A percentile compares a stretch with the other conserved stretches of the same genome.
These are phyloP conservation scores for Neuroterus valhalla DNA, from an alignment of 1,140 invertebrate species.

Conservation along the genomic window DNA sequence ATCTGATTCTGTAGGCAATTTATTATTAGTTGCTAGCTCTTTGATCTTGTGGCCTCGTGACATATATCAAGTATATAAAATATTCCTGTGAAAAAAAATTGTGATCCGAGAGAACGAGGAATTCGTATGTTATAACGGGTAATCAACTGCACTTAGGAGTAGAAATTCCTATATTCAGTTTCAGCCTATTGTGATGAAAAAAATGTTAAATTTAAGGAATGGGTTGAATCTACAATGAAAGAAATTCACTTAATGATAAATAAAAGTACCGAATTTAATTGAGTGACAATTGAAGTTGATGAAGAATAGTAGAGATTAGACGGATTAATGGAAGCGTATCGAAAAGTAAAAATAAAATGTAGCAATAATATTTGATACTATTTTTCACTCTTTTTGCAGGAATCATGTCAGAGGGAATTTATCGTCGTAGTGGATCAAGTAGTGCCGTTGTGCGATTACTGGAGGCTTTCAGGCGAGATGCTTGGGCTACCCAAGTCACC, in stretches of 20 bases:
- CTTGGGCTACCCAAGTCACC: slow-evolving; percentile 87
- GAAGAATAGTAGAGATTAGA: neutral
- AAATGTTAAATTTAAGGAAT: too few relatives aligned
- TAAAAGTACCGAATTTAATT: too few relatives aligned
- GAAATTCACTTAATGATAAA: too few relatives aligned
- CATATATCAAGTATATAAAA: slow-evolving; percentile 39
- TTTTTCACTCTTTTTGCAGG: slow-evolving; percentile 73
- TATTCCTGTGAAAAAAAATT: slow-evolving; percentile 40
- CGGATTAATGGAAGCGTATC: neutral
- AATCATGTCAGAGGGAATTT: slow-evolving; percentile 89
- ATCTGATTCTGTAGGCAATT: too few relatives aligned
- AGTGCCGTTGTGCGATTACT: slow-evolving; percentile 86
- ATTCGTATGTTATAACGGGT: slow-evolving; percentile 4
- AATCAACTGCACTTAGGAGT: slow-evolving; percentile 28
- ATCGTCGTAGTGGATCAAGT: slow-evolving; percentile 85
- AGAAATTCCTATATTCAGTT: too few relatives aligned
- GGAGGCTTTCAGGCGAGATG: slow-evolving; percentile 84
- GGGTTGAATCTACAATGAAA: too few relatives aligned
- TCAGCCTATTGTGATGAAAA: too few relatives aligned
- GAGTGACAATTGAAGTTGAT: neutral
- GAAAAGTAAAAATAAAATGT: too few relatives aligned
- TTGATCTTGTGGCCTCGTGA: slow-evolving; percentile 31
- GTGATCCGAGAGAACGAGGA: slow-evolving; percentile 44
- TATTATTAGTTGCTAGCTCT: too few relatives aligned
- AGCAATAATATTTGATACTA: slow-evolving; percentile 3